Base-by-base conservation (phyloP, 1,140 invertebrate genomes). In the Pseudomyrmex flavicornis region DNA sequence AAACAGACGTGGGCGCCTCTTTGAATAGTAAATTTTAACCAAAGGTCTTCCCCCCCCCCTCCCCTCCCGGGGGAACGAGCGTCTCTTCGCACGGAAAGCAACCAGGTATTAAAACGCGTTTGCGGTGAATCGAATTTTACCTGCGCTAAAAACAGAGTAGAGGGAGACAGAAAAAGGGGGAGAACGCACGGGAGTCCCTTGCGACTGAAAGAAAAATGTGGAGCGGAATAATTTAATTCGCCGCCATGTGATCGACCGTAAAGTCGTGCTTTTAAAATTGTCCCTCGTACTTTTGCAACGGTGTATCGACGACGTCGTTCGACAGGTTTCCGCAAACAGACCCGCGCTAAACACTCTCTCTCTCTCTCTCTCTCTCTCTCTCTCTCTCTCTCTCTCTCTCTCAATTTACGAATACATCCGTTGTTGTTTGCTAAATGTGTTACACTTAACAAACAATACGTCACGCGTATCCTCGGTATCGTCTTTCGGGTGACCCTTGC, bases 241-340 rank as follows among this genome's bases (percentile, higher is more conserved):
- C 66, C 54, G 66, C 76, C 76, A 72, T 80, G 54, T 80, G 76
- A 80, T 80, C 76, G 66, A 80, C 66, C 44, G 54, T 80, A 72
- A 80, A 80, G 44, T 80, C 56, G 76, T 61, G 76, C 66, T 80
- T 80, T 80, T 80, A 80, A 80, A 80, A 80, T 72, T n/a, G 54
- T 72, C 66, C 56, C 44, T 15, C n/a, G 54, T 76, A 59, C 20
- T 68, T 80, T 80, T 61, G 44, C 61, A 72, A 72, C 76, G 8
- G 44, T 54, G 54, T 52, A 69, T 79, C 63, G 35, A 58, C 7
- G 12, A 59, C 69, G 76, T 63, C 35, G 54, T 44, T 79, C 54
- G 54, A 61, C 70, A n/a, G 44, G 44, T 77, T 46, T 26, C 12
- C 7, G 26, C 26, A 26, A 26, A 35, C 15, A 10, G 44, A 26